Base-by-base conservation (phyloP, 2,888 invertebrate genomes). In the Myopa tessellatipennis region DNA sequence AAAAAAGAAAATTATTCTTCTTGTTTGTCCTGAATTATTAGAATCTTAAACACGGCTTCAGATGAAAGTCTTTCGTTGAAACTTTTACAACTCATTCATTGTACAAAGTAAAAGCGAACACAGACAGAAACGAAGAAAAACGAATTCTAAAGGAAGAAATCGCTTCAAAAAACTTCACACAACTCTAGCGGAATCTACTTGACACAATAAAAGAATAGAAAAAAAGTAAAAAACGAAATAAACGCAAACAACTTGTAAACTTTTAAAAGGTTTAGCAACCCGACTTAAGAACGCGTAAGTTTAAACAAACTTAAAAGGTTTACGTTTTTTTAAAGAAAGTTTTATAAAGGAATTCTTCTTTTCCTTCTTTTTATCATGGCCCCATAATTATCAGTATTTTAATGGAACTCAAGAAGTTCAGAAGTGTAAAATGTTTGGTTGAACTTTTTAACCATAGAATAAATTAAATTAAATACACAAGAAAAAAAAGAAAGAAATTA, bases 51-150 rank as follows among this genome's bases (percentile, higher is more conserved):
- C 38, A 40, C 12, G 36, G 63, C 12, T 18, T 14, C 40, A 4
- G 67, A 67, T 67, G 67, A 67, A 67, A 40, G 8, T 40, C 40
- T 38, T 38, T n/a, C 67, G 67, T 40, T 67, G 12, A 67, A 67
- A 38, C 8, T 40, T 67, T 67, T 5, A 1, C 61, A 61, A 4
- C 34, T 18, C 55, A 26, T 61, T 26, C 8, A 26, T 61, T 10
- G 34, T 4, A 16, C 58, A 3, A 10, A 58, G 14, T 58, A 58
- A 58, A 58, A 58, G n/a, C 58, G n/a, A 58, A 58, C n/a, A 58
- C 58, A 1, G n/a, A 16, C 45, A 26, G 12, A 58, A 58, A 58
- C 4, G 34, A 61, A 61, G 61, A 26, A 26, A 58, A 12, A 45
- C 16, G 55, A 16, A n/a, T 6, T 10, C 61, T 6, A 6, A 61